Percentiles rank a stretch among this genome's conserved stretches.
Conservation (phyloP, 2,797 vertebrate genomes). For the Prunella strophiata region DNA sequence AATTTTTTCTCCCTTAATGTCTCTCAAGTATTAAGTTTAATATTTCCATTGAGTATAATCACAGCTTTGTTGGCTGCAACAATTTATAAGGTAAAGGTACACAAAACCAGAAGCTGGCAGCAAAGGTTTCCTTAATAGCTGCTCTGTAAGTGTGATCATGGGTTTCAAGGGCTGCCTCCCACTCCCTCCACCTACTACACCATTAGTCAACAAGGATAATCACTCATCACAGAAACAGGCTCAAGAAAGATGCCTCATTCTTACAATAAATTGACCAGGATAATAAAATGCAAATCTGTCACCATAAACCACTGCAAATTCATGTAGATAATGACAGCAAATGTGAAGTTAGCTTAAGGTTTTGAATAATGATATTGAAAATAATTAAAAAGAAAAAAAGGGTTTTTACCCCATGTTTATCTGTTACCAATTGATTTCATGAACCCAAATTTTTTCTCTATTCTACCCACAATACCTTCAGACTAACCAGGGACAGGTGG, state of each 20-base stretch:
- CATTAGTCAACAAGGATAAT: neutral
- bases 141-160: neutral
- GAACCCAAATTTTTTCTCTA: fast-evolving
- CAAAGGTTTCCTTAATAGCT: neutral
- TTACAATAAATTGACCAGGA: neutral
- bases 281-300: constrained; percentile 28
- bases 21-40: neutral
- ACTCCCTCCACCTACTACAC: neutral
- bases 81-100: neutral
- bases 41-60: neutral
- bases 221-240: neutral
- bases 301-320: neutral
- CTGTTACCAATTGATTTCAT: neutral
- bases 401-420: fast-evolving
- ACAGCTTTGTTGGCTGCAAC: neutral
- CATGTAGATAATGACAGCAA: neutral
- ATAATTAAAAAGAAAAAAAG: neutral
- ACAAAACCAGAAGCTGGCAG: neutral
- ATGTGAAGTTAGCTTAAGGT: neutral
- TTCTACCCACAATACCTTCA: neutral
- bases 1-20: neutral
- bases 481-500: neutral
- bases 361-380: neutral
- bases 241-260: neutral
- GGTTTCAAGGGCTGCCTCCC: neutral